A percentile compares a stretch with the other conserved stretches of the same genome.
These are phyloP conservation scores for Ips nitidus DNA, from an alignment of 1,140 invertebrate species.

Conservation along the genomic window DNA sequence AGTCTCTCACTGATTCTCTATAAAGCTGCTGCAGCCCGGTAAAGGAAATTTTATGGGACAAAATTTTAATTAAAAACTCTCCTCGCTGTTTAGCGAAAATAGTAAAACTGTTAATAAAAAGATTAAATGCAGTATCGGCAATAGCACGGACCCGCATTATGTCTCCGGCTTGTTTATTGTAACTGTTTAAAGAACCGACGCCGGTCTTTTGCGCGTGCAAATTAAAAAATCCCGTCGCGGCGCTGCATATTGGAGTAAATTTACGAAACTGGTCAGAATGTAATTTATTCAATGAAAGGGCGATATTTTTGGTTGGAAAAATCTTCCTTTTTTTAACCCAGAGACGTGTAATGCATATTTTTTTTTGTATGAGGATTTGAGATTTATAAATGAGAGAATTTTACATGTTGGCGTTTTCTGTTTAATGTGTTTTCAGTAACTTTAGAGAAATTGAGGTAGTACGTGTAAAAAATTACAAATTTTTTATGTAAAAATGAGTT, in stretches of 20 bases:
- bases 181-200: not conserved
- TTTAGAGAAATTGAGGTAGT: too few species aligned
- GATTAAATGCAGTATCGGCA: not conserved
- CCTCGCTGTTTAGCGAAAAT: not conserved
- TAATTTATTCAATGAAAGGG: too few species aligned
- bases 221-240: constrained; percentile 2
- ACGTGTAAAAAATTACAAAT: too few species aligned
- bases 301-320: not conserved
- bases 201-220: not conserved
- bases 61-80: constrained; percentile 5
- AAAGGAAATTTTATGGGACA: not conserved
- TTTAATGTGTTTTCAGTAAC: too few species aligned
- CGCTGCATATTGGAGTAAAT: not conserved
- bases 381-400: not conserved
- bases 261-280: not conserved
- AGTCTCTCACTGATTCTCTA: not conserved
- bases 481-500: too few species aligned
- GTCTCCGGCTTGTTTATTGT: not conserved
- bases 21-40: not conserved
- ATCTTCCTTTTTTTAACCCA: not conserved
- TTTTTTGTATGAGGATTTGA: not conserved
- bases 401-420: constrained; percentile 1
- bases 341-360: not conserved
- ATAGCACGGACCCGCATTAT: not conserved
- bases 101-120: constrained; percentile 1